These are phyloP conservation scores for Syrrhaptes paradoxus DNA, from an alignment of 2,113 vertebrate genomes.

Conservation along the genomic window DNA sequence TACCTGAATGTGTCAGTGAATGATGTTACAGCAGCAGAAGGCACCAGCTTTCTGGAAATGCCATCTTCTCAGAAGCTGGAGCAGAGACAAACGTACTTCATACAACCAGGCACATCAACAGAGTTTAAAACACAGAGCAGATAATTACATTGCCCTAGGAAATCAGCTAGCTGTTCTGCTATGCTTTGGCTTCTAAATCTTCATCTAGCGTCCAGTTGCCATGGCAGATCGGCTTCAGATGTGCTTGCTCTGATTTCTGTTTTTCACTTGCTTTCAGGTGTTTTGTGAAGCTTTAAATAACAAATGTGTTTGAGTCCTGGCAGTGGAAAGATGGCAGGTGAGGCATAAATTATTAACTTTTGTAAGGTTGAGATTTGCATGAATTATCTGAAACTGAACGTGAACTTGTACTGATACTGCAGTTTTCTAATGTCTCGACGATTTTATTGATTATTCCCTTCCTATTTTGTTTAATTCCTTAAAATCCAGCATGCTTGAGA, in stretches of 20 bases:
- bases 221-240: neutral
- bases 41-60: neutral
- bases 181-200: neutral
- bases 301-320: neutral
- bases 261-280: neutral
- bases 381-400: neutral
- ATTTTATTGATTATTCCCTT: neutral
- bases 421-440: neutral
- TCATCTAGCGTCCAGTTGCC: neutral
- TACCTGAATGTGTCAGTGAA: neutral
- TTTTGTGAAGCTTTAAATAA: neutral
- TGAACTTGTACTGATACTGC: neutral
- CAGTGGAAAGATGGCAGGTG: neutral
- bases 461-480: neutral
- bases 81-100: neutral
- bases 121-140: neutral
- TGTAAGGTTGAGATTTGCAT: neutral
- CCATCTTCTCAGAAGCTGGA: neutral
- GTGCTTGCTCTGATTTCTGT: neutral
- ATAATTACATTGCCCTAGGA: slow-evolving; percentile 3
- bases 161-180: neutral
- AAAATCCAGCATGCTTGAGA: neutral
- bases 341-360: neutral
- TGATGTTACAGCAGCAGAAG: neutral
- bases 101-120: neutral